A percentile compares a stretch with the other conserved stretches of the same genome.
phyloP scores from a whole-genome alignment of 2,797 vertebrate species.

The Poecilia wingei region DNA sequence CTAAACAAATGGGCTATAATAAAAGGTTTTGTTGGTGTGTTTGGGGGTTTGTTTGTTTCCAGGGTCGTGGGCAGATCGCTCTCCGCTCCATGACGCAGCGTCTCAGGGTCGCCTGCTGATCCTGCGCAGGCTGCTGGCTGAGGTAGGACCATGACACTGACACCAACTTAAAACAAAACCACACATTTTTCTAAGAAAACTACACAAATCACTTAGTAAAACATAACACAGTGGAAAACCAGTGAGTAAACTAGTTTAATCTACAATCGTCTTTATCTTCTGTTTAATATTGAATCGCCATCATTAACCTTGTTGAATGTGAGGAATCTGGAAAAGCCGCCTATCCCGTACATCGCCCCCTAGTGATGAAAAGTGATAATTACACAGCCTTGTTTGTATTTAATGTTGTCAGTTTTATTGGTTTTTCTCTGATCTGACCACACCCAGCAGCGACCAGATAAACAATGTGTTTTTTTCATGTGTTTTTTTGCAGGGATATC shows the following conservation, averaged over 20 bases:
- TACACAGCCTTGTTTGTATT: not conserved
- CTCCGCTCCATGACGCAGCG: conserved; percentile 95
- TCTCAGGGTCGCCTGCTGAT: conserved; percentile 94
- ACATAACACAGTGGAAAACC: not conserved
- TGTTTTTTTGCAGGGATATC: conserved; percentile 84
- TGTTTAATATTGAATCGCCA: not conserved
- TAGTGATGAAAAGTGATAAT: not conserved
- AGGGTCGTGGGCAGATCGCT: conserved; percentile 97
- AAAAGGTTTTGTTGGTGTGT: not conserved
- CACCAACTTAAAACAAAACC: not conserved
- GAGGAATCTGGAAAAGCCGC: not conserved
- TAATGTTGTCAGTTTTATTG: not conserved
- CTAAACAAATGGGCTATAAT: not conserved
- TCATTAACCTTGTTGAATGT: not conserved
- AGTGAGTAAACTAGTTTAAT: not conserved
- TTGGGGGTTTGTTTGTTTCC: conserved; percentile 7
- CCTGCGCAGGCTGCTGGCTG: conserved; percentile 90
- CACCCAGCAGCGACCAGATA: not conserved
- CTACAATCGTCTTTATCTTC: not conserved
- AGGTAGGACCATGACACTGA: conserved; percentile 71
- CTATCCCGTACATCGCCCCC: not conserved
- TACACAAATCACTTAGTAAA: not conserved
- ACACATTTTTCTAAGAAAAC: not conserved
- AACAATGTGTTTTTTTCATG: not conserved
- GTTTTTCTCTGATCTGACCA: not conserved